Evolutionary conservation across 2,888 invertebrate species (phyloP).

Genomic region (Margaritifera margaritifera): DNA sequence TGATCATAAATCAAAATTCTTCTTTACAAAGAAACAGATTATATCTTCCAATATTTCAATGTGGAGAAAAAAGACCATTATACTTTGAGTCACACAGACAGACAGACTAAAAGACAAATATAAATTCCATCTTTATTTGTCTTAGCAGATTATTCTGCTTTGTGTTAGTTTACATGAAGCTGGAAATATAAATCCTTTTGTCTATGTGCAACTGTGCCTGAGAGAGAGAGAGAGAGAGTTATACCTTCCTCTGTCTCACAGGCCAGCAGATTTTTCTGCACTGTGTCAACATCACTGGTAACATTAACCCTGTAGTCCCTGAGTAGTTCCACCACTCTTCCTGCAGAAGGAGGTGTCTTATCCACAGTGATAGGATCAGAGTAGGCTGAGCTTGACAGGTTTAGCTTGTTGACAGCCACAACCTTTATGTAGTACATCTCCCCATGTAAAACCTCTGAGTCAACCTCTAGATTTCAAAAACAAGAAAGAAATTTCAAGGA

Average conservation of each 20-base stretch:
- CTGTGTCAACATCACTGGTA: conserved; percentile 15
- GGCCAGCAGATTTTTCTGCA: conserved; percentile 14
- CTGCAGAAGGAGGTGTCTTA: conserved; percentile 40
- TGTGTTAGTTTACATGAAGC: too few species aligned
- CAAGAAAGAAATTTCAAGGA: background rate
- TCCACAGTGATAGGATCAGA: conserved; percentile 44
- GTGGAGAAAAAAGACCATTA: too few species aligned
- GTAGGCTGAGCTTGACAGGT: conserved; percentile 25
- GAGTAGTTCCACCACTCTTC: conserved; percentile 42
- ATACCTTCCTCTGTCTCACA: conserved; percentile 38
- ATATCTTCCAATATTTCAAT: too few species aligned
- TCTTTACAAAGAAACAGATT: too few species aligned
- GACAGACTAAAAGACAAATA: too few species aligned
- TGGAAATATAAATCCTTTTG: too few species aligned
- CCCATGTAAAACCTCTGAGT: conserved; percentile 24
- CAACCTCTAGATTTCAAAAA: conserved; percentile 19
- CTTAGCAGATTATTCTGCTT: too few species aligned
- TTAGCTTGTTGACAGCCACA: conserved; percentile 39
- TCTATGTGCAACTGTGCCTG: too few species aligned
- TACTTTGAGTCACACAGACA: too few species aligned
- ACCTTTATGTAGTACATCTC: conserved; percentile 41
- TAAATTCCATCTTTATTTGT: too few species aligned
- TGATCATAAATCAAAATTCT: too few species aligned
- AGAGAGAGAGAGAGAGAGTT: background rate
- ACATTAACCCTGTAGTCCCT: conserved; percentile 29